Evolutionary conservation across 1,140 invertebrate genomes (phyloP).

Genomic region (Ostrea denselamellosa): DNA sequence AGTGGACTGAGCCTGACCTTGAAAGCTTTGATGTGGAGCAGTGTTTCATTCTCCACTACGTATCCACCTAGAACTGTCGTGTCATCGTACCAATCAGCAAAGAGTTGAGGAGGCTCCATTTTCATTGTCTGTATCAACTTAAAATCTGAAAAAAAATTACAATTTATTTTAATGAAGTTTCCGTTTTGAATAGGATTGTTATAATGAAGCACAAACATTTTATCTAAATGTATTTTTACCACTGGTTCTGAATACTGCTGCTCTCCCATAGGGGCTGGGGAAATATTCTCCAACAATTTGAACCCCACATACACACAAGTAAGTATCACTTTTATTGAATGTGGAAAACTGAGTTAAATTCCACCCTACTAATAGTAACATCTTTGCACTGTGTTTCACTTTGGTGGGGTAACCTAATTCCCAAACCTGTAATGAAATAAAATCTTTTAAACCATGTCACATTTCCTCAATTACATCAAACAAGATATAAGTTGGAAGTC

Average conservation of each 20-base stretch:
- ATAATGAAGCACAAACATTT: no score
- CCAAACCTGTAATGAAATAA: slow-evolving; percentile 83
- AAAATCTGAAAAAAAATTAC: slow-evolving; percentile 56
- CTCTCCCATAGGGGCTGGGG: slow-evolving; percentile 43
- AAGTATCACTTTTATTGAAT: slow-evolving; percentile 89
- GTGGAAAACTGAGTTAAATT: slow-evolving; percentile 92
- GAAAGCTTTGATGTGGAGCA: slow-evolving; percentile 58
- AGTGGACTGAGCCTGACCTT: slow-evolving; percentile 45
- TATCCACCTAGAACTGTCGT: slow-evolving; percentile 58
- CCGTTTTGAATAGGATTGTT: no score
- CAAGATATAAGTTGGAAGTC: background rate
- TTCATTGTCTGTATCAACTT: slow-evolving; percentile 52
- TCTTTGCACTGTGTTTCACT: slow-evolving; percentile 85
- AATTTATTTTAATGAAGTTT: background rate
- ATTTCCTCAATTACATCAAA: background rate
- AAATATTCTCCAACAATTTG: slow-evolving; percentile 42
- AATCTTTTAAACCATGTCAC: background rate
- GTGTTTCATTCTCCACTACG: slow-evolving; percentile 43
- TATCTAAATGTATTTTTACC: slow-evolving; percentile 41
- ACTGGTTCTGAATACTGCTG: slow-evolving; percentile 51
- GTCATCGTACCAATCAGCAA: slow-evolving; percentile 65
- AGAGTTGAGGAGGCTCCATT: slow-evolving; percentile 68
- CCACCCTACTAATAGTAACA: slow-evolving; percentile 89
- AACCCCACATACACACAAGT: slow-evolving; percentile 82
- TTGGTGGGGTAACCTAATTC: slow-evolving; percentile 85